A percentile compares a stretch with the other conserved stretches of the same genome.
Conservation (phyloP, 2,797 vertebrate genomes). For the Nyctalus aviator region DNA sequence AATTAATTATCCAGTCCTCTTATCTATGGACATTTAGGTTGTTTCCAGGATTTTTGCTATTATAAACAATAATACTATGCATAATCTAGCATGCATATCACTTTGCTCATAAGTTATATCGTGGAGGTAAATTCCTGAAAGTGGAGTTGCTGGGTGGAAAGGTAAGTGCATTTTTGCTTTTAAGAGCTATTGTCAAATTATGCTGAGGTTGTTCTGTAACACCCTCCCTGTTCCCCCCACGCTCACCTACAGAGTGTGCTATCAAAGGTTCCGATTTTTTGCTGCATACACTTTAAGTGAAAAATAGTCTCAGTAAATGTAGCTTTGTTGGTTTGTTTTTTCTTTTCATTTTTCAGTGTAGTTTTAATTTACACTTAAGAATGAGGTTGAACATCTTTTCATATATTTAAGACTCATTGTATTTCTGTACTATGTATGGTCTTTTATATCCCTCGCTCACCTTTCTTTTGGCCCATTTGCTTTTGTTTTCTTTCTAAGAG, state of each 20-base stretch:
- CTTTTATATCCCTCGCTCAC: constrained; percentile 2
- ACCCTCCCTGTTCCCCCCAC: neutral
- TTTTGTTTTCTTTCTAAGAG: constrained; percentile 5
- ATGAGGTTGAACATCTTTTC: neutral
- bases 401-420: constrained; percentile 34
- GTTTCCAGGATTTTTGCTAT: constrained; percentile 15
- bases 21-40: neutral
- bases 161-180: neutral
- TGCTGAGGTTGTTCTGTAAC: neutral
- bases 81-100: neutral
- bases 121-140: constrained; percentile 32
- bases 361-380: constrained; percentile 41
- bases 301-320: neutral
- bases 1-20: constrained; percentile 26
- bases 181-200: neutral
- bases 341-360: neutral
- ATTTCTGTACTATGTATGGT: neutral
- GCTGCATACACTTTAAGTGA: constrained; percentile 4
- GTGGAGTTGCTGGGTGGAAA: neutral
- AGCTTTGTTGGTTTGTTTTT: neutral
- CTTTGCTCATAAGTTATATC: neutral
- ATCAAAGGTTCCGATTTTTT: constrained; percentile 22
- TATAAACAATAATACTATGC: neutral
- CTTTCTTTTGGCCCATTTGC: neutral
- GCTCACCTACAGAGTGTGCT: neutral